A percentile compares a stretch with the other conserved stretches of the same genome.
Conservation (phyloP, 2,113 vertebrate species). For the Corydoras maculifer region DNA sequence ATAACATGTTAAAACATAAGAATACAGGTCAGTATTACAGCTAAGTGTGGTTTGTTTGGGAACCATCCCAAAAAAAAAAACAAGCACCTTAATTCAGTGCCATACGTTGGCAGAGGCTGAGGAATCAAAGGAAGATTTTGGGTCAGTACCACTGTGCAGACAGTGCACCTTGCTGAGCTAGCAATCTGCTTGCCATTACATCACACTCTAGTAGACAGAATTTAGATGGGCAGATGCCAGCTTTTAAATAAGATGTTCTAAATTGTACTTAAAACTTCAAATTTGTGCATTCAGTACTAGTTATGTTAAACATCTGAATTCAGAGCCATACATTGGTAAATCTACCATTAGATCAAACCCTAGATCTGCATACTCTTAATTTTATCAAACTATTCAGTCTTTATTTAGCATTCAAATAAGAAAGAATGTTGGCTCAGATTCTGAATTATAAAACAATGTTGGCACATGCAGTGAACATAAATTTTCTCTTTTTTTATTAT, state of each 20-base stretch:
- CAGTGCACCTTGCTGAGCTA: slow-evolving; percentile 33
- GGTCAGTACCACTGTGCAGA: slow-evolving; percentile 16
- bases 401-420: background rate
- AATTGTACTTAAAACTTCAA: background rate
- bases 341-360: background rate
- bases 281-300: background rate
- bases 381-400: background rate
- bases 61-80: slow-evolving; percentile 30
- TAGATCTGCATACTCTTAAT: background rate
- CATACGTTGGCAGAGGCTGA: slow-evolving; percentile 33
- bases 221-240: slow-evolving; percentile 2
- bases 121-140: slow-evolving; percentile 29
- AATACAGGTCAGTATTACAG: background rate
- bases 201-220: slow-evolving; percentile 36
- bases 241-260: slow-evolving; percentile 13
- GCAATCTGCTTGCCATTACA: slow-evolving; percentile 43
- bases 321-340: background rate
- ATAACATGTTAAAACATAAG: background rate
- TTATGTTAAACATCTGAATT: too few relatives aligned
- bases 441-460: background rate
- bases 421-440: background rate
- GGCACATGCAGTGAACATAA: background rate
- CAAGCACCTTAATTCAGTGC: slow-evolving; percentile 20
- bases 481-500: background rate
- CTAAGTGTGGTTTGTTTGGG: slow-evolving; percentile 29